Evolutionary conservation across 2,888 invertebrate genomes (phyloP).

Genomic region (Ochropleura plecta): DNA sequence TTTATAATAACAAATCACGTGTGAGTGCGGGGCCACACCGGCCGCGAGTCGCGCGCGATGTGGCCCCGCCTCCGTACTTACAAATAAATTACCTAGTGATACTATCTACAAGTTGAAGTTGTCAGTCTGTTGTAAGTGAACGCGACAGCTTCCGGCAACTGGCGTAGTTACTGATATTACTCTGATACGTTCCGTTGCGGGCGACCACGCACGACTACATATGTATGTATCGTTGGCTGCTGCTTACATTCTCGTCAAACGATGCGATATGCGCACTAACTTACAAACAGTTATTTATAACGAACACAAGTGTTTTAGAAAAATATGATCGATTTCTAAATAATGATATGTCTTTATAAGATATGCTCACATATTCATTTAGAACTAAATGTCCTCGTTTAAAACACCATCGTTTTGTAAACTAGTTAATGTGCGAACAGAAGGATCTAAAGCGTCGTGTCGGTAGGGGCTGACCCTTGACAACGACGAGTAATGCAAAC

Average conservation of each 20-base stretch:
- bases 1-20: conserved; percentile 86
- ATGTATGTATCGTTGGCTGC: background rate
- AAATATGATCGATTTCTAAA: background rate
- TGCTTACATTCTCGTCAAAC: conserved; percentile 44
- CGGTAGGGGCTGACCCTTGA: background rate
- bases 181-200: conserved; percentile 42
- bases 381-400: background rate
- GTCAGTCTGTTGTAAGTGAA: conserved; percentile 77
- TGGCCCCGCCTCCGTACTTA: conserved; percentile 67
- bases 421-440: background rate
- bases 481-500: background rate
- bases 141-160: conserved; percentile 27
- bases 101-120: conserved; percentile 79
- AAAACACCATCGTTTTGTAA: background rate
- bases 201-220: conserved; percentile 6
- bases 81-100: conserved; percentile 77
- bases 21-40: conserved; percentile 47
- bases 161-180: conserved; percentile 30
- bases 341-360: conserved; percentile 24
- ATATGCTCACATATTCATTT: background rate
- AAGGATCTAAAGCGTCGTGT: background rate
- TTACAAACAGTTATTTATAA: background rate
- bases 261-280: conserved; percentile 9
- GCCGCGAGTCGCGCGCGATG: background rate
- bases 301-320: conserved; percentile 3